phyloP scores from a whole-genome alignment of 2,113 vertebrate genomes.

The Montifringilla adamsi region DNA sequence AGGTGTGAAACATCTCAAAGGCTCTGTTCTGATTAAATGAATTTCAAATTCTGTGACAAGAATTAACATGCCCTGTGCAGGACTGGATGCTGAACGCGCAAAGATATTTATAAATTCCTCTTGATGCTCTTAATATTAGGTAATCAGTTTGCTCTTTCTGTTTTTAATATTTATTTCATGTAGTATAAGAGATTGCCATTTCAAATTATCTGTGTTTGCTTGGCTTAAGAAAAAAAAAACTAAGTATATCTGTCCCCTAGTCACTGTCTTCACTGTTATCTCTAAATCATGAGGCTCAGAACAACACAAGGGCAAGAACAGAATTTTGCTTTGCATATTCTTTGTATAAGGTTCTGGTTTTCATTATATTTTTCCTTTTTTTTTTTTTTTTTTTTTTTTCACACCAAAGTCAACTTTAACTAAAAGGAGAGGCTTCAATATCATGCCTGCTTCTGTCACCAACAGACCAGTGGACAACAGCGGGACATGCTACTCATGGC shows the following conservation, averaged over 20 bases:
- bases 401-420: background rate
- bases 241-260: background rate
- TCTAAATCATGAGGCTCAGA: background rate
- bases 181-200: background rate
- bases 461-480: background rate
- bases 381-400: background rate
- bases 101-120: conserved; percentile 44
- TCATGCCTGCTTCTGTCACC: background rate
- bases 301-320: background rate
- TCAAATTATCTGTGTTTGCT: background rate
- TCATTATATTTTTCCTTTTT: no score
- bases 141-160: conserved; percentile 36
- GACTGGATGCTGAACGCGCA: background rate
- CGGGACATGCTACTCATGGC: fast-evolving
- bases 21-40: conserved; percentile 17
- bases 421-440: background rate
- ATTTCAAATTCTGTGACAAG: conserved; percentile 33
- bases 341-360: background rate
- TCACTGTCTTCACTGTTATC: background rate
- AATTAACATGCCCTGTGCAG: conserved; percentile 25
- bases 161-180: conserved; percentile 15
- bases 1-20: conserved; percentile 51
- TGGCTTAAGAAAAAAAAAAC: background rate
- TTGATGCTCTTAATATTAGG: conserved; percentile 43
- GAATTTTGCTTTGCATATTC: background rate